These are phyloP conservation scores for Holacanthella duospinosa DNA, from an alignment of 2,888 invertebrate genomes.

Conservation along the genomic window DNA sequence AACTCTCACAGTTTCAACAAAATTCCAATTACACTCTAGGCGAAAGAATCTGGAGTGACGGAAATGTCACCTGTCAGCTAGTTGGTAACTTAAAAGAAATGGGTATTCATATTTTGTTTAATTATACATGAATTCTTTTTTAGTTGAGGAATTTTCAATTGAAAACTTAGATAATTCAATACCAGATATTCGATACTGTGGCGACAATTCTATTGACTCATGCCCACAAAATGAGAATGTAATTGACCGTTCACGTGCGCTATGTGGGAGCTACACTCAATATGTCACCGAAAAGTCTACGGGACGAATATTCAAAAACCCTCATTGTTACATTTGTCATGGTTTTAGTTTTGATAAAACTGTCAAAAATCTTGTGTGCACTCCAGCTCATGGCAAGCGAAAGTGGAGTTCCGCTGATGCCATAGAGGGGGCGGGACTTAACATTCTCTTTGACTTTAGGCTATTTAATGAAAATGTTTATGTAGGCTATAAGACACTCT, in stretches of 20 bases:
- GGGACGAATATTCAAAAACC: background rate
- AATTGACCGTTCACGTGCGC: background rate
- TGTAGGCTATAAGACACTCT: conserved; percentile 25
- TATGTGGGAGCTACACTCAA: background rate
- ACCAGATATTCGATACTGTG: background rate
- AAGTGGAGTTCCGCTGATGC: conserved; percentile 11
- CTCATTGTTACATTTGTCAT: background rate
- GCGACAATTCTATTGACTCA: background rate
- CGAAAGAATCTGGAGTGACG: conserved; percentile 15
- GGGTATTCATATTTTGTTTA: conserved; percentile 41
- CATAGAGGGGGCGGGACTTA: conserved; percentile 21
- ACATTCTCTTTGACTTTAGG: conserved; percentile 36
- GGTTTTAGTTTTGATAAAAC: background rate
- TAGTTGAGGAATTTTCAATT: background rate
- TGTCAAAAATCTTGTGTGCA: background rate
- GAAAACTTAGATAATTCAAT: background rate
- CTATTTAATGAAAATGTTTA: conserved; percentile 21
- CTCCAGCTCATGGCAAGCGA: background rate
- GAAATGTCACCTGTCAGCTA: conserved; percentile 14
- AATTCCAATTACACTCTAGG: conserved; percentile 16
- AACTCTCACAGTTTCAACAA: conserved; percentile 14
- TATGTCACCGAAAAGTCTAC: background rate
- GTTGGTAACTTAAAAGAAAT: too few relatives aligned
- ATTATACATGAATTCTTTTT: too few relatives aligned
- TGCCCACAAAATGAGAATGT: background rate